phyloP scores from a whole-genome alignment of 2,888 invertebrate species.

The Caenorhabditis japonica region DNA sequence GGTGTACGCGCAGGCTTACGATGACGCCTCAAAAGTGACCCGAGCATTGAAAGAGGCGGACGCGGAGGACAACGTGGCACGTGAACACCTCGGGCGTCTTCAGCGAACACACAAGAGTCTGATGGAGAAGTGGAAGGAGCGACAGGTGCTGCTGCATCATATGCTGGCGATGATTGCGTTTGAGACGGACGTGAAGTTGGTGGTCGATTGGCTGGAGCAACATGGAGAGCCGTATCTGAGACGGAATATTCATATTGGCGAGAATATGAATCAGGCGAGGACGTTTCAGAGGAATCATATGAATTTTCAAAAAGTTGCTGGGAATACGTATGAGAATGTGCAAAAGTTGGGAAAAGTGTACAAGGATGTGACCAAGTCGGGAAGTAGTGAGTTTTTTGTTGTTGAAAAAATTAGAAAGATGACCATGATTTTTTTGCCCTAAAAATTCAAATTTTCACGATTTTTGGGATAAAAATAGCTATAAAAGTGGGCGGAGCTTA shows the following conservation, averaged over 20 bases:
- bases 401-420: no score
- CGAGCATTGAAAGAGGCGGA: constrained; percentile 51
- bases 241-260: constrained; percentile 69
- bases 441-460: no score
- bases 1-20: constrained; percentile 54
- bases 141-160: constrained; percentile 56
- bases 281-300: constrained; percentile 62
- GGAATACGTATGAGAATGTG: constrained; percentile 72
- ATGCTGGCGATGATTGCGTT: constrained; percentile 64
- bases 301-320: constrained; percentile 72
- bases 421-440: no score
- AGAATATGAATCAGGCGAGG: constrained; percentile 55
- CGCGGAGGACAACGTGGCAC: constrained; percentile 42
- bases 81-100: constrained; percentile 37
- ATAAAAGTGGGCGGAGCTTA: no score
- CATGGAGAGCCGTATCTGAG: constrained; percentile 74
- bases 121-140: constrained; percentile 55
- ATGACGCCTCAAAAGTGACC: constrained; percentile 46
- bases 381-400: constrained; percentile 38
- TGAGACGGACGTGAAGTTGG: constrained; percentile 65
- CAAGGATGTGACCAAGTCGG: constrained; percentile 59
- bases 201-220: constrained; percentile 74
- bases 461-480: no score
- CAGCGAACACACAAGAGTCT: constrained; percentile 57
- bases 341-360: constrained; percentile 66